Base-by-base conservation (phyloP, 2,888 invertebrate genomes). In the Tachystola acroxantha region DNA sequence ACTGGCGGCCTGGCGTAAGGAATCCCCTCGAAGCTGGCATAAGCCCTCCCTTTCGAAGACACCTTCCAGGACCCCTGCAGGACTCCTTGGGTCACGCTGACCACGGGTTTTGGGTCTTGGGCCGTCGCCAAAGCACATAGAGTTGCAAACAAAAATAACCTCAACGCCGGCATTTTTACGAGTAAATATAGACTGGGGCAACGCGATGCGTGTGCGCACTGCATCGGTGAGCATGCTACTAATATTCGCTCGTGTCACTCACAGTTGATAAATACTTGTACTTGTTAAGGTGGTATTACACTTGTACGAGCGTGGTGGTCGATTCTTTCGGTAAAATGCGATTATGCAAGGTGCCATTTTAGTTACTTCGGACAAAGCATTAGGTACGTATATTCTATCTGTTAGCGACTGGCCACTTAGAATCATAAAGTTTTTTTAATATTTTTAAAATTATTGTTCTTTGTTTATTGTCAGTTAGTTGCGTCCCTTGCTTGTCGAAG, bases 1-100 rank as follows among this genome's bases (percentile, higher is more conserved):
- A 91, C 59, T 1, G 92, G 92, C 9, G 92, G 89, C 34, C 88
- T 65, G 0, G 92, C 92, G 51, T 91, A 93, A 0, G 92, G 92
- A 31, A 93, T 76, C 0, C 92, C 91, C 48, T 89, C 81, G 49
- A 91, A 93, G 24, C 91, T 89, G 6, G 88, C 88, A 46, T 80
- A 90, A 0, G 63, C 56, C 45, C 88, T 58, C 12, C 85, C 78
- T 30, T 75, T 70, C 1, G 71, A 64, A 0, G 87, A 80, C 1
- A 64, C 53, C 37, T 70, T 75, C 87, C 85, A 87, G 0, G 68
- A 35, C 0, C 87, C 87, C 34, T 72, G 73, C 0, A 87, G 40
- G 0, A 70, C 34, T 0, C 87, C 87, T 35, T 77, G 63, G 1
- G 64, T 47, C 0, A 84, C 63, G 36, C 74, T 64, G 1, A 82